Conservation (phyloP, 2,113 vertebrate species). For the Pterocles gutturalis region DNA sequence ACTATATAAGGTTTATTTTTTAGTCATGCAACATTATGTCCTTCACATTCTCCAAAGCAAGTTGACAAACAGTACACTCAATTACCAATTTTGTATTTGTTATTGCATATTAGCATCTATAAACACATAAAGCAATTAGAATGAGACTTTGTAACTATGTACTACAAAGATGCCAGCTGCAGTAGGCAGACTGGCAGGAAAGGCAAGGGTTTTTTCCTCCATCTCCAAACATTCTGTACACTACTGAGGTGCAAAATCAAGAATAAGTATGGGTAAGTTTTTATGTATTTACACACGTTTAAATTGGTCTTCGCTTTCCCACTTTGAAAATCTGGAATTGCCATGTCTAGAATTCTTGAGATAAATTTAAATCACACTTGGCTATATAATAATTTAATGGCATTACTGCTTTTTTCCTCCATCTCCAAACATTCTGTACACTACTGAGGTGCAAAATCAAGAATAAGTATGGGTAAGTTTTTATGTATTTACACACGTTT, state of each 20-base stretch:
- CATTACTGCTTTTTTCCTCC: not conserved
- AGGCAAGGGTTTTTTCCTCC: not conserved
- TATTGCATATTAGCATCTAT: not conserved
- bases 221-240: not conserved
- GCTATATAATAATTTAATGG: not conserved
- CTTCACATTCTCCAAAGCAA: not conserved
- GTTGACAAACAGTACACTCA: not conserved
- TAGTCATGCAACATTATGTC: not conserved
- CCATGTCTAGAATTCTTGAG: not conserved
- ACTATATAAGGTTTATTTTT: not conserved
- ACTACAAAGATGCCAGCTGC: not conserved
- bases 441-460: not conserved
- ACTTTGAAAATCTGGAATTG: not conserved
- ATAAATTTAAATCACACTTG: not conserved
- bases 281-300: not conserved
- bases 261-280: not conserved
- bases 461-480: not conserved
- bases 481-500: not conserved
- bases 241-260: not conserved
- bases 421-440: not conserved
- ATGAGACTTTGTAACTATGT: not conserved
- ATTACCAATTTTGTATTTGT: not conserved
- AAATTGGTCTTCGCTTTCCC: not conserved
- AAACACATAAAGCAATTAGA: not conserved
- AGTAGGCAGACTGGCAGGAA: not conserved